phyloP scores from a whole-genome alignment of 2,113 vertebrate species.

The Erythrolamprus reginae region DNA sequence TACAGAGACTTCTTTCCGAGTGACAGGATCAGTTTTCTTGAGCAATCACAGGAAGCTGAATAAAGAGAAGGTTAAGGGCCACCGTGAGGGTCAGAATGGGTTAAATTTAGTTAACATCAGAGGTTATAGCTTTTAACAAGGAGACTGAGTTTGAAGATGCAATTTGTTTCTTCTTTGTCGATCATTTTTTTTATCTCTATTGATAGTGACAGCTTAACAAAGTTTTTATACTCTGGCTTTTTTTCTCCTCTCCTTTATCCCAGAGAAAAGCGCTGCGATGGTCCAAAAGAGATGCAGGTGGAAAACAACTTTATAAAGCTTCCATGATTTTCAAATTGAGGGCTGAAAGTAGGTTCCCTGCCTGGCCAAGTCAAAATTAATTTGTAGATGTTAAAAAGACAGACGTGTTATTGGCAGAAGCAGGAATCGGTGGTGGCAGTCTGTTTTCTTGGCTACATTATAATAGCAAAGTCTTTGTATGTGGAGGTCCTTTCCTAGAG shows the following conservation, averaged over 20 bases:
- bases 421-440: slow-evolving; percentile 38
- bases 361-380: slow-evolving; percentile 72
- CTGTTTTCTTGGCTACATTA: slow-evolving; percentile 20
- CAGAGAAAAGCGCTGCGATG: slow-evolving; percentile 65
- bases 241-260: slow-evolving; percentile 62
- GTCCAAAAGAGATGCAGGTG: slow-evolving; percentile 76
- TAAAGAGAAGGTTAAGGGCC: slow-evolving; percentile 77
- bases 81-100: slow-evolving; percentile 65
- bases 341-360: slow-evolving; percentile 75
- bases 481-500: slow-evolving; percentile 4
- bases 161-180: slow-evolving; percentile 81
- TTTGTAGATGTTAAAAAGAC: slow-evolving; percentile 64
- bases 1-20: slow-evolving; percentile 70
- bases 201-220: slow-evolving; percentile 78
- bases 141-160: slow-evolving; percentile 70
- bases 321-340: slow-evolving; percentile 74
- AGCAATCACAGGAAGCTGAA: slow-evolving; percentile 72
- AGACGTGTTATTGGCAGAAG: slow-evolving; percentile 32
- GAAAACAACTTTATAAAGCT: slow-evolving; percentile 69
- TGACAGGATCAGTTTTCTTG: slow-evolving; percentile 60
- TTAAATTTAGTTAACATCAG: slow-evolving; percentile 79
- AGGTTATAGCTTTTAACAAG: slow-evolving; percentile 79
- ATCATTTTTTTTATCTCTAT: slow-evolving; percentile 64
- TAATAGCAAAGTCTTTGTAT: slow-evolving; percentile 30
- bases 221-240: slow-evolving; percentile 72